Percentiles rank a stretch among this genome's conserved stretches.
Conservation (phyloP, 2,113 vertebrate species). For the Ornithorhynchus anatinus region DNA sequence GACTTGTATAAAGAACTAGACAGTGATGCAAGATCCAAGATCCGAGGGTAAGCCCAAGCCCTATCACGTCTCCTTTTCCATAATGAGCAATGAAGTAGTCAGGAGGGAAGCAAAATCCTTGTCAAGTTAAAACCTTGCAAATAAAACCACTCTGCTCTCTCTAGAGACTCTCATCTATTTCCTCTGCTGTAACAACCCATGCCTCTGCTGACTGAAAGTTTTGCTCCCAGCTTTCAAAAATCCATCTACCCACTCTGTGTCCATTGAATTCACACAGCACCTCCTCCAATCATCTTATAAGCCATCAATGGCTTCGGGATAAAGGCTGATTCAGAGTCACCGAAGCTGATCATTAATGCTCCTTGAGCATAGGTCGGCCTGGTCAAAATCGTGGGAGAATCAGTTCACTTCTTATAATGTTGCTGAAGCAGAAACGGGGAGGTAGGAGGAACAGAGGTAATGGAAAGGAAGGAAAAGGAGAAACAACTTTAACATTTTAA, state of each 20-base stretch:
- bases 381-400: conserved; percentile 50
- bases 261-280: conserved; percentile 53
- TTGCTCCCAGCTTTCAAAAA: too few relatives aligned
- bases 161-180: too few relatives aligned
- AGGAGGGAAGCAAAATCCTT: too few relatives aligned
- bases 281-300: conserved; percentile 45
- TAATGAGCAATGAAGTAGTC: too few relatives aligned
- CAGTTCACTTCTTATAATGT: conserved; percentile 40
- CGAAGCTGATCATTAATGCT: conserved; percentile 55
- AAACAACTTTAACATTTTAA: conserved; percentile 1
- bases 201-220: too few relatives aligned
- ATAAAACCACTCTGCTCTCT: too few relatives aligned
- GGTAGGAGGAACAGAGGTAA: background rate
- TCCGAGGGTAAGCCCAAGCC: too few relatives aligned
- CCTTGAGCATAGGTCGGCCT: conserved; percentile 52
- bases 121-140: too few relatives aligned
- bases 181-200: too few relatives aligned
- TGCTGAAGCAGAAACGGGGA: conserved; percentile 23
- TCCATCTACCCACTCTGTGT: background rate
- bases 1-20: too few relatives aligned
- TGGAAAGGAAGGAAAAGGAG: background rate
- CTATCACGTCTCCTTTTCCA: too few relatives aligned
- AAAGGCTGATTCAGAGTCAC: conserved; percentile 62
- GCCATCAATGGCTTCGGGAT: conserved; percentile 49
- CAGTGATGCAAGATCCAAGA: too few relatives aligned